Evolutionary conservation across 1,140 invertebrate species (phyloP).

Genomic region (Lepidotrigona ventralis): DNA sequence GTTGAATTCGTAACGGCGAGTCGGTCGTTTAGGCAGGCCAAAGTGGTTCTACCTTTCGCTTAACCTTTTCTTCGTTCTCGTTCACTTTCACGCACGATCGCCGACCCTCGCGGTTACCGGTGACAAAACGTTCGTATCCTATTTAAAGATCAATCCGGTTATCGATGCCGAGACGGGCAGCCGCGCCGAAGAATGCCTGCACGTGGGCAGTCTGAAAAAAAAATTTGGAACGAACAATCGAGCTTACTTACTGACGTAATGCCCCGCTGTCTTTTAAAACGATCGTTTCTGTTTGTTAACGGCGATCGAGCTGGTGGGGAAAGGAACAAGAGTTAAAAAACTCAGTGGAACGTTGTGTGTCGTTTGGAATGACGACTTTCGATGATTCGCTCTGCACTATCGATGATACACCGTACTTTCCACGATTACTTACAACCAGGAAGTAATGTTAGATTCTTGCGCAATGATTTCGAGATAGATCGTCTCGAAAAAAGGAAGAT

Average conservation of each 20-base stretch:
- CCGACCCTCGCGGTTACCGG: slow-evolving; percentile 40
- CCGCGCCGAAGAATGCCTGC: slow-evolving; percentile 40
- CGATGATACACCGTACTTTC: too few species aligned
- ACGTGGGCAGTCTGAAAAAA: slow-evolving; percentile 33
- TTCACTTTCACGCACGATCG: slow-evolving; percentile 61
- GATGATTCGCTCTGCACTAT: not conserved
- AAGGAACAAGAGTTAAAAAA: not conserved
- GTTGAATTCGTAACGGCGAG: slow-evolving; percentile 27
- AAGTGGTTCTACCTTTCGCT: slow-evolving; percentile 57
- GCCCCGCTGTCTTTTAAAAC: not conserved
- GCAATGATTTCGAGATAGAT: not conserved
- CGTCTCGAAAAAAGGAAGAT: too few species aligned
- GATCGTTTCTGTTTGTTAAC: not conserved
- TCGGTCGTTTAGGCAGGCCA: slow-evolving; percentile 25
- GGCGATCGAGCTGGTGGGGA: not conserved
- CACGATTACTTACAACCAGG: too few species aligned
- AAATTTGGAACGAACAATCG: slow-evolving; percentile 21
- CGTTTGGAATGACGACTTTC: not conserved
- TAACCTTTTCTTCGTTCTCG: slow-evolving; percentile 57
- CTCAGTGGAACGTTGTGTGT: too few species aligned
- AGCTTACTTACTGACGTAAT: not conserved
- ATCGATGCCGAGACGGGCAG: slow-evolving; percentile 40
- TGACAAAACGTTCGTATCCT: slow-evolving; percentile 56
- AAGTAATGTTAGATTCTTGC: not conserved
- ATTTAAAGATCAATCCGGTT: slow-evolving; percentile 62